Evolutionary conservation across 1,140 invertebrate genomes (phyloP), one percentile per base, ranked within the genome.

Genomic region (Drosophila miranda): DNA sequence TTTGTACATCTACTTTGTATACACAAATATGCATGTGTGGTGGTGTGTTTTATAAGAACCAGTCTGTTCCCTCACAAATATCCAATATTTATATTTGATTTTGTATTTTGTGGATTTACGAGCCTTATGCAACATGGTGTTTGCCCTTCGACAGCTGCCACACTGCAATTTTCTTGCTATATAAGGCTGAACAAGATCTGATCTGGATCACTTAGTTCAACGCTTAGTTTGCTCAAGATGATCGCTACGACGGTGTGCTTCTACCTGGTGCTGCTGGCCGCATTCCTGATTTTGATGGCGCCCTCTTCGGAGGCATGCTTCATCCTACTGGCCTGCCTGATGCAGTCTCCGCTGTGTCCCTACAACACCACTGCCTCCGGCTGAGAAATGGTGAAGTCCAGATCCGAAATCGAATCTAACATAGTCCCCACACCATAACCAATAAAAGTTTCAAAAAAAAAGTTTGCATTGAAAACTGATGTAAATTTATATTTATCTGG

Each of bases 201-300:
- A 3, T 8, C n/a, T 48, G 26, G 34, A 67, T 45, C 13, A 11
- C 34, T 38, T 38, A 13, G 34, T 38, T 13, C 11, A 16, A 13
- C 34, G n/a, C 11, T 11, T 4, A 41, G 30, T 45, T 61, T 54
- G 34, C 41, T 26, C 16, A 30, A 58, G 52, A 68, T 68, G 64
- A 68, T 68, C 48, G 64, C 64, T n/a, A 55, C 64, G 14, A 67
- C 49, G 49, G 16, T 68, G 42, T 67, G 61, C 30, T 68, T 68
- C 26, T 67, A 68, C 64, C 23, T 68, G 62, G 61, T 67, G 49
- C 43, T 68, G 8, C 11, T 68, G 3, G 64, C 64, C 62, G 43
- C 67, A 0, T 26, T 67, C 16, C 67, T 68, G 62, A 53, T 45
- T 30, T 23, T 68, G 42, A 50, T 67, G 30, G 44, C 64, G 1